These are phyloP conservation scores for Lacerta viridis DNA, from an alignment of 2,797 vertebrate genomes.

Conservation along the genomic window DNA sequence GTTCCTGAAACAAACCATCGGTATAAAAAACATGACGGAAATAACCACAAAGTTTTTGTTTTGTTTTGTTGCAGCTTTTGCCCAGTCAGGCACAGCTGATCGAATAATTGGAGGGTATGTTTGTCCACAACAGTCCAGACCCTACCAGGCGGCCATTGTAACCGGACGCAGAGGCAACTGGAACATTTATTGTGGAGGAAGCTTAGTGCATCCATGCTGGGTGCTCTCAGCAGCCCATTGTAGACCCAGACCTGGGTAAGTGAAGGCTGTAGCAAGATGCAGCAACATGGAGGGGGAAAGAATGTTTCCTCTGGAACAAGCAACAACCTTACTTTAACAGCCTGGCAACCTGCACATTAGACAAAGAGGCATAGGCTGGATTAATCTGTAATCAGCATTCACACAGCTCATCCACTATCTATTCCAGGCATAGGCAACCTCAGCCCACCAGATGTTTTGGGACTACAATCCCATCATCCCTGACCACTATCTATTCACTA, in stretches of 20 bases:
- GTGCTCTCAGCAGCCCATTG: conserved; percentile 73
- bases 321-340: too few species aligned
- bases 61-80: conserved; percentile 1
- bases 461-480: too few species aligned
- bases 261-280: conserved; percentile 42
- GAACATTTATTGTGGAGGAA: conserved; percentile 67
- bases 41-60: background rate
- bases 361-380: too few species aligned
- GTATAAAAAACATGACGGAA: too few species aligned
- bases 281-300: fast-evolving
- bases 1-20: too few species aligned
- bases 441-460: too few species aligned
- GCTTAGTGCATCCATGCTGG: conserved; percentile 60
- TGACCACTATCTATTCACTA: too few species aligned
- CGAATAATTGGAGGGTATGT: conserved; percentile 22
- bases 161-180: background rate
- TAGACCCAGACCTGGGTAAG: conserved; percentile 23
- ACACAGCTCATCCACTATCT: too few species aligned
- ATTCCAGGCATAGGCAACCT: background rate
- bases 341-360: too few species aligned
- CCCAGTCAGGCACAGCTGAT: background rate
- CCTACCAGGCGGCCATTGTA: conserved; percentile 68
- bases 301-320: too few species aligned
- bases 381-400: too few species aligned
- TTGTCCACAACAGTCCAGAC: background rate